Conservation (phyloP, 2,888 invertebrate species). For the Synanthedon tipuliformis region DNA sequence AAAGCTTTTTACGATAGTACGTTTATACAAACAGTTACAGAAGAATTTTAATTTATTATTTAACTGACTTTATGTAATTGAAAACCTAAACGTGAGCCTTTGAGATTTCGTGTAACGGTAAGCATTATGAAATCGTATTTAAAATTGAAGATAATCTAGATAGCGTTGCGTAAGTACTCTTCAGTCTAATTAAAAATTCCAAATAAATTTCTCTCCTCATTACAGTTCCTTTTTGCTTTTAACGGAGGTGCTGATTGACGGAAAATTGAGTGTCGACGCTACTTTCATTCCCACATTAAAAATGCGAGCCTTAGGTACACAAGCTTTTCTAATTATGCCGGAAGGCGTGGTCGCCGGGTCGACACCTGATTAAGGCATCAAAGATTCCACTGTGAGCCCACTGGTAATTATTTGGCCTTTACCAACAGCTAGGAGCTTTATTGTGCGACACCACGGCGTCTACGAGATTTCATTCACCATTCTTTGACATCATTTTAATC, state of each 20-base stretch:
- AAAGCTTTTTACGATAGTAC: too few relatives aligned
- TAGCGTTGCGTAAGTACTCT: not conserved
- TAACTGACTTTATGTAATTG: too few relatives aligned
- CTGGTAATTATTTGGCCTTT: conserved; percentile 44
- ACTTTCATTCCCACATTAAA: conserved; percentile 15
- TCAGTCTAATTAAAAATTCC: not conserved
- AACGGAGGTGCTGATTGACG: not conserved
- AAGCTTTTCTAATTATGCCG: conserved; percentile 38
- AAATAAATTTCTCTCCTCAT: not conserved
- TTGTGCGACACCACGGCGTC: conserved; percentile 5
- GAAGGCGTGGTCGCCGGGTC: conserved; percentile 34
- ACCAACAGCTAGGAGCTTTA: conserved; percentile 15
- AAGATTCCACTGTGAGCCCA: conserved; percentile 35
- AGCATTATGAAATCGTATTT: too few relatives aligned
- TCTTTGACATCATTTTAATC: not conserved
- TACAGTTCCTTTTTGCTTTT: not conserved
- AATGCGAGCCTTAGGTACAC: conserved; percentile 18
- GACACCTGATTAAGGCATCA: conserved; percentile 59
- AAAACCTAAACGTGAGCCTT: too few relatives aligned
- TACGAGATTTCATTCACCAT: not conserved
- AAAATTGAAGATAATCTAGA: too few relatives aligned
- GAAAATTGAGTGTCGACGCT: not conserved
- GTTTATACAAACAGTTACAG: too few relatives aligned
- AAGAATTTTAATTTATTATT: too few relatives aligned
- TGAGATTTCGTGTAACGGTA: too few relatives aligned